Percentiles rank a stretch among this genome's conserved stretches.
Evolutionary conservation across 2,888 invertebrate species (phyloP).

Genomic region (Tetramorium bicarinatum): DNA sequence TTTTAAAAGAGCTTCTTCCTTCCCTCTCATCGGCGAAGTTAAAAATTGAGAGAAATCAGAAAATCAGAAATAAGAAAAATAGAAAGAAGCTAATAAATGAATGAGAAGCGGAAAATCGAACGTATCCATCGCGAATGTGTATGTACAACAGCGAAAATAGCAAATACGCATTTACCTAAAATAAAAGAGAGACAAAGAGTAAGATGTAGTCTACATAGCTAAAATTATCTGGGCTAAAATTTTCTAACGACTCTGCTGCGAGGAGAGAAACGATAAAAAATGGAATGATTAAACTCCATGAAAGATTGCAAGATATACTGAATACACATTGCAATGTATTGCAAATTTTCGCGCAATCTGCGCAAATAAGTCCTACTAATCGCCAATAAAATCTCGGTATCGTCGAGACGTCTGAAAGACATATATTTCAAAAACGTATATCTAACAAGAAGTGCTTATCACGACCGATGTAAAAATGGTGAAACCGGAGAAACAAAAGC

Average conservation of each 20-base stretch:
- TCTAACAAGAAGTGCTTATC: constrained; percentile 1
- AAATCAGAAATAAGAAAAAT: background rate
- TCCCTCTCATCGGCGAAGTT: background rate
- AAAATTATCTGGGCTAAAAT: background rate
- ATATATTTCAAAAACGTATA: background rate
- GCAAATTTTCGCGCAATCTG: background rate
- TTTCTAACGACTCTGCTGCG: background rate
- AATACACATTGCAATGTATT: background rate
- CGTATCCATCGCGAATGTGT: background rate
- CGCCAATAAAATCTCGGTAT: background rate
- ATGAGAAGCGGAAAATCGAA: background rate
- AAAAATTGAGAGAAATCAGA: background rate
- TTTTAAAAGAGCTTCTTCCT: background rate
- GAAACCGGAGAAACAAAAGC: background rate
- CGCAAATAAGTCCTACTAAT: background rate
- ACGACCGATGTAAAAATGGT: background rate
- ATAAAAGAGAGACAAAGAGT: background rate
- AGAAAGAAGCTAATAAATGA: background rate
- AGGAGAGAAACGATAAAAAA: background rate
- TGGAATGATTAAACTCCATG: background rate
- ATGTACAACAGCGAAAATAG: background rate
- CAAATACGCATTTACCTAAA: background rate
- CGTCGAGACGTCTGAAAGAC: background rate
- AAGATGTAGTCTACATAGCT: background rate
- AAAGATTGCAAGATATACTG: background rate